These are phyloP conservation scores for Amyelois transitella DNA, from an alignment of 1,140 invertebrate species.

Conservation along the genomic window DNA sequence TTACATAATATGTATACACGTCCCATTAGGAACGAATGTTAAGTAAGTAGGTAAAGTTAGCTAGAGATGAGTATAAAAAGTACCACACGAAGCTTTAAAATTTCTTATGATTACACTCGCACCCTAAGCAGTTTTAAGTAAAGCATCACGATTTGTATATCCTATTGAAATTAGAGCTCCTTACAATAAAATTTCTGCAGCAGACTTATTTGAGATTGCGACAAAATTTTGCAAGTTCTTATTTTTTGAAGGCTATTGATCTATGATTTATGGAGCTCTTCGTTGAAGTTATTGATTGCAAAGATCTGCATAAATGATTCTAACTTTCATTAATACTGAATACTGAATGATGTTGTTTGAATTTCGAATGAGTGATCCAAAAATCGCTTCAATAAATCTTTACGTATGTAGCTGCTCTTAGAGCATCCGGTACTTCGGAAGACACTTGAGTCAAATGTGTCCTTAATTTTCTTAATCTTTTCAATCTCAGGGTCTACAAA, in stretches of 20 bases:
- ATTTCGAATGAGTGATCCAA: too few species aligned
- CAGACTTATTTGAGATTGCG: background rate
- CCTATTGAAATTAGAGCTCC: constrained; percentile 26
- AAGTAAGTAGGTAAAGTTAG: constrained; percentile 69
- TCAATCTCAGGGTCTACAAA: too few species aligned
- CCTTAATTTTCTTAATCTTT: too few species aligned
- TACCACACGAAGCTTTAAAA: constrained; percentile 74
- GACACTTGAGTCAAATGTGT: background rate
- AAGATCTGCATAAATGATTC: too few species aligned
- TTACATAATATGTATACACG: constrained; percentile 73
- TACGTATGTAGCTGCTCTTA: background rate
- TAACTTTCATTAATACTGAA: too few species aligned
- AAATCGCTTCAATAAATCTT: too few species aligned
- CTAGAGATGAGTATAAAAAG: constrained; percentile 60
- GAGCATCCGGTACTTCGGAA: background rate
- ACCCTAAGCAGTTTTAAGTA: constrained; percentile 64
- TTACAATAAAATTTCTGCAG: constrained; percentile 1
- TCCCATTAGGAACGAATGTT: constrained; percentile 73
- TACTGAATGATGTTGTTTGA: too few species aligned
- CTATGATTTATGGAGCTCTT: too few species aligned
- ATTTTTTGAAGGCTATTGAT: too few species aligned
- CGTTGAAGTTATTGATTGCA: too few species aligned
- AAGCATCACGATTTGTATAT: constrained; percentile 40
- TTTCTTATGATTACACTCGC: constrained; percentile 72
- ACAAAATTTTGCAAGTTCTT: too few species aligned